phyloP scores from a whole-genome alignment of 1,140 invertebrate genomes.

The Calosoma granatense region DNA sequence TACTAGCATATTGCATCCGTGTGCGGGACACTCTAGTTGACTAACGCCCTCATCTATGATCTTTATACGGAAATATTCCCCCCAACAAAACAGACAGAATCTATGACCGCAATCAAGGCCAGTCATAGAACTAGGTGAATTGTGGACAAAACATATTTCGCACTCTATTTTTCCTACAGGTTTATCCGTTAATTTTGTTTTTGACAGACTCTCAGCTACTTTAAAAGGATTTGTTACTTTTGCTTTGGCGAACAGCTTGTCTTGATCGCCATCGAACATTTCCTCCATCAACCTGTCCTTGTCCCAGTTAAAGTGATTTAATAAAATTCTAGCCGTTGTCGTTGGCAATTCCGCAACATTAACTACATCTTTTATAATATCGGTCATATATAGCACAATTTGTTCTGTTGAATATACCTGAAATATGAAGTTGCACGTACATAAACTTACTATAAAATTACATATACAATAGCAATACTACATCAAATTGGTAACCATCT shows the following conservation, averaged over 20 bases:
- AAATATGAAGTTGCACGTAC: not conserved
- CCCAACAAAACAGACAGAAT: constrained; percentile 60
- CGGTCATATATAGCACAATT: constrained; percentile 58
- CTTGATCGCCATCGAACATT: constrained; percentile 56
- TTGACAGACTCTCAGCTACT: constrained; percentile 25
- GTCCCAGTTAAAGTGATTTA: constrained; percentile 67
- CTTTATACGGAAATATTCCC: constrained; percentile 59
- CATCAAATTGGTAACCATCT: constrained; percentile 90
- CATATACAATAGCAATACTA: constrained; percentile 29
- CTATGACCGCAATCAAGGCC: constrained; percentile 60
- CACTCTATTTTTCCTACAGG: constrained; percentile 59
- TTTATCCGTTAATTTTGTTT: constrained; percentile 24
- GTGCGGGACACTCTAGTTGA: constrained; percentile 56
- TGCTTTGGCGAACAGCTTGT: constrained; percentile 52
- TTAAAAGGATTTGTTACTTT: constrained; percentile 53
- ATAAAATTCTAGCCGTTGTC: constrained; percentile 48
- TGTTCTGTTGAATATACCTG: constrained; percentile 45
- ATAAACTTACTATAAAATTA: not conserved
- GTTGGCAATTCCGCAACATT: constrained; percentile 42
- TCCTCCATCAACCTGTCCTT: constrained; percentile 64
- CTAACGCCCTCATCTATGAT: constrained; percentile 60
- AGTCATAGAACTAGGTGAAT: constrained; percentile 45
- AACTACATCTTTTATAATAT: constrained; percentile 57
- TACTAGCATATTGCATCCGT: constrained; percentile 46
- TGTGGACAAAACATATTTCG: constrained; percentile 77